A percentile compares a stretch with the other conserved stretches of the same genome.
These are phyloP conservation scores for Ranitomeya variabilis DNA, from an alignment of 2,113 vertebrate species.

Conservation along the genomic window DNA sequence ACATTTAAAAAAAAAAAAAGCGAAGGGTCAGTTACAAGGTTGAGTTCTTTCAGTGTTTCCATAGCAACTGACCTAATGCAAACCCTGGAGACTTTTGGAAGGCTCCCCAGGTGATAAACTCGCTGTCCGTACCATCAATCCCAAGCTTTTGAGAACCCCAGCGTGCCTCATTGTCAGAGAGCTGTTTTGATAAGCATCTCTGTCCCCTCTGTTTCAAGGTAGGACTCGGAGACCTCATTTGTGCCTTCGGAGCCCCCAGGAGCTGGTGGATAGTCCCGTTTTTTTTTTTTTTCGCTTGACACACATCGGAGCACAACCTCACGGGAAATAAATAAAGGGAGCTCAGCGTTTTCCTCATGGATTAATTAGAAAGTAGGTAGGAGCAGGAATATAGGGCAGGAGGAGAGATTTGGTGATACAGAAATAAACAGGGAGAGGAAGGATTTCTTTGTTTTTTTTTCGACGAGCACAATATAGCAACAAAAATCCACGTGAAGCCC, in stretches of 20 bases:
- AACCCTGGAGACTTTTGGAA: constrained; percentile 86
- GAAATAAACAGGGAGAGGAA: neutral
- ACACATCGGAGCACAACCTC: constrained; percentile 59
- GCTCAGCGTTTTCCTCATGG: constrained; percentile 66
- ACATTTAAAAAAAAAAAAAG: constrained; percentile 88
- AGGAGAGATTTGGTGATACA: constrained; percentile 35
- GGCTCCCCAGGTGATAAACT: constrained; percentile 82
- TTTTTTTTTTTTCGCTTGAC: constrained; percentile 45
- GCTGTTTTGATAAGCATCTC: constrained; percentile 57
- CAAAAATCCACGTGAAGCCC: neutral
- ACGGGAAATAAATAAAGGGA: constrained; percentile 42
- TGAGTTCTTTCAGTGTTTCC: constrained; percentile 86
- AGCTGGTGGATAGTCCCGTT: constrained; percentile 64
- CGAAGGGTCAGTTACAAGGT: constrained; percentile 96
- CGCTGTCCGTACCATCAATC: constrained; percentile 84
- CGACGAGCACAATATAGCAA: constrained; percentile 1
- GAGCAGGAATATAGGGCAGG: constrained; percentile 52
- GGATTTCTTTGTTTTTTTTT: neutral
- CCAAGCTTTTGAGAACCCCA: constrained; percentile 68
- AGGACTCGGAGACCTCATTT: constrained; percentile 77
- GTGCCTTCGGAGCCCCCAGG: constrained; percentile 71
- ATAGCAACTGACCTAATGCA: constrained; percentile 96
- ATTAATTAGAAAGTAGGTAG: constrained; percentile 73
- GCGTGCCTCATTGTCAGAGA: constrained; percentile 71
- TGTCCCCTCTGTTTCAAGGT: neutral